Evolutionary conservation across 2,888 invertebrate species (phyloP), one percentile per base, ranked within the genome.

Genomic region (Drosophila rellima): DNA sequence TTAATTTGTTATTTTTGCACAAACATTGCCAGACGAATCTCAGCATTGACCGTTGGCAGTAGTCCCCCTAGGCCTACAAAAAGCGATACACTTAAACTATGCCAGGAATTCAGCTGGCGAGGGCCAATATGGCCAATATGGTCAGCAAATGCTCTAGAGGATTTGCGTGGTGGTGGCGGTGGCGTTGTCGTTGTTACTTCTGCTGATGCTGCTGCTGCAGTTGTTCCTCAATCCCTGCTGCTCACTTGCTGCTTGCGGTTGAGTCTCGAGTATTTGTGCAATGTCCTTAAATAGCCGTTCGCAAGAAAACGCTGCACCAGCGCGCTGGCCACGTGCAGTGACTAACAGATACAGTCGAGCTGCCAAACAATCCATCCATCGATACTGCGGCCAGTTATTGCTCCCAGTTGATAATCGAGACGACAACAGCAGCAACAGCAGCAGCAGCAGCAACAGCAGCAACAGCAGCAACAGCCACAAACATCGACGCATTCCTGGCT

Each of bases 81-180:
- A 89, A 89, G 80, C 89, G 83, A 84, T 84, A 84, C 83, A 84
- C 83, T 84, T 87, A 68, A 84, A 89, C 88, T 84, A 84, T 84
- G 89, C 85, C 80, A 87, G 79, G 83, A 84, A 84, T 84, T 86
- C 70, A 57, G 57, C 72, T 72, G 72, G 68, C 72, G 48, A 69
- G 68, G 68, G 87, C 89, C 83, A 48, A 48, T 45, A 44, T 44
- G 44, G 44, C 44, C 44, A 83, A 83, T 84, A 84, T 84, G 83
- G 83, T 82, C 83, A 88, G 76, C 65, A 74, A 86, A 89, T 85
- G 82, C 88, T 89, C 88, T 89, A 83, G 88, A 90, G 88, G 90
- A 90, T 89, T 89, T 89, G 88, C 88, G 87, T 89, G 88, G 83
- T 74, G 77, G 39, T 54, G 35, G 45, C 42, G 69, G 74, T 48